Evolutionary conservation across 2,113 vertebrate genomes (phyloP).

Genomic region (Coptodon rendalli): DNA sequence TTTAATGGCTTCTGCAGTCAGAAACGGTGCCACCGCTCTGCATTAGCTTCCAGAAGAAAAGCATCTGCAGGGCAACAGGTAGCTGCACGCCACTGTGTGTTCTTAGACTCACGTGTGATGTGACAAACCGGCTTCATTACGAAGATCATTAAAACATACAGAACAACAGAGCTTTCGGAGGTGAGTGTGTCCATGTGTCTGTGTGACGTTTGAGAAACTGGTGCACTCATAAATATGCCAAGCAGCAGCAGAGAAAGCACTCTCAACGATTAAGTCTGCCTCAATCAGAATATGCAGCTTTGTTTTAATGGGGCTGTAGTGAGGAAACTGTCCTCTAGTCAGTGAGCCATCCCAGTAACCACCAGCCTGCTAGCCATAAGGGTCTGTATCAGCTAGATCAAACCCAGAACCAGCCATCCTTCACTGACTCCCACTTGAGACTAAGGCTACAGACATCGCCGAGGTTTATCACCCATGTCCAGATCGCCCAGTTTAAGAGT

Average conservation of each 20-base stretch:
- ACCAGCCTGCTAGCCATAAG: neutral
- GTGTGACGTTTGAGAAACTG: neutral
- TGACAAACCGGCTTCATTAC: neutral
- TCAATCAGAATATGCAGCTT: neutral
- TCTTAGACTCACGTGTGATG: neutral
- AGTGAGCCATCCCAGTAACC: neutral
- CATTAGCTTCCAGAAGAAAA: neutral
- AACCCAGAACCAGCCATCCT: neutral
- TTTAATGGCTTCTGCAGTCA: neutral
- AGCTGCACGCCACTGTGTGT: neutral
- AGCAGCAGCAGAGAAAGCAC: neutral
- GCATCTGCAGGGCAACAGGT: neutral
- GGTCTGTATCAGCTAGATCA: neutral
- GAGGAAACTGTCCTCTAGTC: constrained; percentile 17
- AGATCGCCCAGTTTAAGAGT: neutral
- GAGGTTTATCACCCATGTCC: neutral
- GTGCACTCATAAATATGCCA: constrained; percentile 4
- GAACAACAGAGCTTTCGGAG: neutral
- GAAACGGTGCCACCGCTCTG: neutral
- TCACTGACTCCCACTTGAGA: neutral
- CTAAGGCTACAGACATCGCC: neutral
- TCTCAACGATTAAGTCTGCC: constrained; percentile 1
- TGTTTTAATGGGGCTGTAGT: neutral
- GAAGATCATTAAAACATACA: neutral
- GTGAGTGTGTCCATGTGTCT: neutral